Base-by-base conservation (phyloP, 2,113 vertebrate genomes). In the Paralichthys olivaceus region DNA sequence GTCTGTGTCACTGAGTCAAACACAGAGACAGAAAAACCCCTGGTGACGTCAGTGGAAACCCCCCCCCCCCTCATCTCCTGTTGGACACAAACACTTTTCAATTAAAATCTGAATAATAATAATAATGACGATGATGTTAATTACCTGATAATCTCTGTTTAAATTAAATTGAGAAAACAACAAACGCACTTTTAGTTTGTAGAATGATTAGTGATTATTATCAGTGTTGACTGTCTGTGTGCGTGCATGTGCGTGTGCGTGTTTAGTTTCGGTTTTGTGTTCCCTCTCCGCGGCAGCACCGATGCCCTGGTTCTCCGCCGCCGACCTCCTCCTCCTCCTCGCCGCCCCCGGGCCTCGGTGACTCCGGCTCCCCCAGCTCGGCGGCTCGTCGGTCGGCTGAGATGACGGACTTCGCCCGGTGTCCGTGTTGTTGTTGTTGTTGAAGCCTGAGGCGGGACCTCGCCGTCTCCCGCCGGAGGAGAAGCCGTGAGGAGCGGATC, bases 1-100 rank as follows among this genome's bases (percentile, higher is more conserved):
- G 53, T 54, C 4, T 54, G 5, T 60, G 17, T 53, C 25, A 13
- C 0, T 51, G 47, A 71, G 45, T 25, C 34, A 58, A 58, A 7
- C 4, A 9, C 3, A 14, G 12, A n/a, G 51, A 5, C 19, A 29
- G 62, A 77, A 63, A 78, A 25, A 13, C 1, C 40, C 61, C 20
- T 32, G 2, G 8, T 92, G 89, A 91, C 93, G 91, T 89, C 81
- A 88, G 1, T 82, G 92, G 93, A 93, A 93, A 90, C 83, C 68
- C 94, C 94, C 45, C 43, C 7, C 17, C 15, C 7, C 93, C 69
- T 23, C 1, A 63, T 59, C 22, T 64, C 14, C 43, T 8, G 32
- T 54, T 23, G 26, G 76, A 40, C 37, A 40, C 37, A 47, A 47
- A 17, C 45, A 47, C 45, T 17, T 7, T 19, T 15, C 0, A 45